Evolutionary conservation across 2,888 invertebrate species (phyloP).

Genomic region (Oscheius sp.): DNA sequence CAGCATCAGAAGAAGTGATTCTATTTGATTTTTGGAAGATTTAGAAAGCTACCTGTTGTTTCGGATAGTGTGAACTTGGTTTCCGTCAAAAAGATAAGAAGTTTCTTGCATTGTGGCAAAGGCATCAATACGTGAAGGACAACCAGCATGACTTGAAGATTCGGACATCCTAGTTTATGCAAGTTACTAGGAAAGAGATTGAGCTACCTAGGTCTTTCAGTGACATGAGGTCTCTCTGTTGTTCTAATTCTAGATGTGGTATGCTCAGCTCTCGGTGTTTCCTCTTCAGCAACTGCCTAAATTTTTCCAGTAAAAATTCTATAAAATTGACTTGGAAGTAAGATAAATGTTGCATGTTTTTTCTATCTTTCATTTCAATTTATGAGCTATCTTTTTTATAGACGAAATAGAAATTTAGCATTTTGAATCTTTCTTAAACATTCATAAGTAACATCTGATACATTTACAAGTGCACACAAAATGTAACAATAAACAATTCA

Average conservation of each 20-base stretch:
- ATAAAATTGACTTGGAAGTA: background rate
- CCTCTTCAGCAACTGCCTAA: background rate
- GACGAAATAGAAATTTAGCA: no score
- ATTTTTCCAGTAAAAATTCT: background rate
- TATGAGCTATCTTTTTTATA: no score
- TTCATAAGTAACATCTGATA: no score
- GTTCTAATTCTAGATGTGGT: background rate
- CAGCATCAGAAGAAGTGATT: background rate
- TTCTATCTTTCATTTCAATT: no score
- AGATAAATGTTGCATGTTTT: no score
- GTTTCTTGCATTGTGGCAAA: background rate
- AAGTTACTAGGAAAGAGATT: no score
- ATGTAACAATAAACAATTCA: background rate
- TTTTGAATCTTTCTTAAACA: no score
- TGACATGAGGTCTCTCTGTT: background rate
- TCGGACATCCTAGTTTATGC: background rate
- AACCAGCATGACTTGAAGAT: background rate
- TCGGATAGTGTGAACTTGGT: constrained; percentile 13
- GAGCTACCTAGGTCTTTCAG: background rate
- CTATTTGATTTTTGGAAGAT: background rate
- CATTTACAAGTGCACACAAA: background rate
- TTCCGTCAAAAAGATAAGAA: constrained; percentile 8
- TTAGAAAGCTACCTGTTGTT: background rate
- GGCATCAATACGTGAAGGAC: constrained; percentile 29
- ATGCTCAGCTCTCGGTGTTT: background rate